Evolutionary conservation across 2,888 invertebrate species (phyloP).

Genomic region (Leptopilina syphax): DNA sequence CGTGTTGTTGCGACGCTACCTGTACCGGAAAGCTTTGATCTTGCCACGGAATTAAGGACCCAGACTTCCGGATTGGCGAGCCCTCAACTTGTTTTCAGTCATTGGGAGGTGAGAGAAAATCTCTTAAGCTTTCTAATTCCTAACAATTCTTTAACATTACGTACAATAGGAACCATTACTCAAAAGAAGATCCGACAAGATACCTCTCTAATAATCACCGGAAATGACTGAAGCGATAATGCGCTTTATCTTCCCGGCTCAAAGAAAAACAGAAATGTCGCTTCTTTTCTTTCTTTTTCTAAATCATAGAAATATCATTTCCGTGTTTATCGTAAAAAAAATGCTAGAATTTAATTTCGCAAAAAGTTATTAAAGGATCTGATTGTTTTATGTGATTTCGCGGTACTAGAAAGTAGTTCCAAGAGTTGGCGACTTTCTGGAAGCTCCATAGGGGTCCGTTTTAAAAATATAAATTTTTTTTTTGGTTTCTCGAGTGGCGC

Average conservation of each 20-base stretch:
- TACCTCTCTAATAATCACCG: conserved; percentile 23
- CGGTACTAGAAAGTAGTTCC: neutral
- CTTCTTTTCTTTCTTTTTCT: no score
- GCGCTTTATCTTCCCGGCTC: neutral
- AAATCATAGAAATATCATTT: no score
- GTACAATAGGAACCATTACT: conserved; percentile 20
- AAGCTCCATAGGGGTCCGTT: conserved; percentile 51
- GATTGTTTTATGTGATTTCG: neutral
- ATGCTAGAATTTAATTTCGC: no score
- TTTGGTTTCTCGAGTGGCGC: conserved; percentile 51
- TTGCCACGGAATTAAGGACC: conserved; percentile 95
- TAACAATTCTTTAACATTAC: conserved; percentile 24
- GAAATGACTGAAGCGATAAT: conserved; percentile 29
- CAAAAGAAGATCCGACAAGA: conserved; percentile 31
- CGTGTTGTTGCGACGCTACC: conserved; percentile 93
- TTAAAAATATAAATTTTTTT: neutral
- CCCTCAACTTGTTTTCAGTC: conserved; percentile 96
- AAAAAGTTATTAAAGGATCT: no score
- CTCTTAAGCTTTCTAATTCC: conserved; percentile 26
- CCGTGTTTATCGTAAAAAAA: no score
- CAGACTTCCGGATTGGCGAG: conserved; percentile 97
- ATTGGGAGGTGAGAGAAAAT: conserved; percentile 91
- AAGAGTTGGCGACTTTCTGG: conserved; percentile 42
- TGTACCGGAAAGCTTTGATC: conserved; percentile 97
- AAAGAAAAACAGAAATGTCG: neutral